Conservation (phyloP, 2,113 vertebrate species). For the Conger conger region DNA sequence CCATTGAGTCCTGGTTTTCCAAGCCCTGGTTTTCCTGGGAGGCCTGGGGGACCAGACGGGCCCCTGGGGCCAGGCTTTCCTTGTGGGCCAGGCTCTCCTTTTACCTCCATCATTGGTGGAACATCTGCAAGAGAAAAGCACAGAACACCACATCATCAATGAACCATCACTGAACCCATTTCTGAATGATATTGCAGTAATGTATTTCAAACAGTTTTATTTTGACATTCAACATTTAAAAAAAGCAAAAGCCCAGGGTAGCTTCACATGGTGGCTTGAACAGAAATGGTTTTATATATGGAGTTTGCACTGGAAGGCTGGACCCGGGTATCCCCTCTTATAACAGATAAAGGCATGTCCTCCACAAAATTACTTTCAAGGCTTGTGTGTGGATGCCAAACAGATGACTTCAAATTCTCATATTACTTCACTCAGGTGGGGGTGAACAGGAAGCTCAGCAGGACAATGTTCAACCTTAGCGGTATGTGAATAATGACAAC, state of each 20-base stretch:
- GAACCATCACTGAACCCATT: slow-evolving; percentile 1
- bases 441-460: not conserved
- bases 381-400: not conserved
- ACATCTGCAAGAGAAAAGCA: slow-evolving; percentile 75
- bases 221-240: no score
- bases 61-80: slow-evolving; percentile 92
- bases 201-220: not conserved
- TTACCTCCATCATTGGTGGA: slow-evolving; percentile 86
- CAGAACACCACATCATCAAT: slow-evolving; percentile 3
- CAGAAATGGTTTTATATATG: not conserved
- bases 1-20: slow-evolving; percentile 93
- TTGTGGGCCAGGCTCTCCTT: slow-evolving; percentile 91
- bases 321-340: not conserved
- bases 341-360: not conserved
- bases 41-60: slow-evolving; percentile 81
- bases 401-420: not conserved
- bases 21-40: slow-evolving; percentile 87
- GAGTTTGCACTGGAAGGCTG: not conserved
- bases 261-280: not conserved
- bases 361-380: not conserved
- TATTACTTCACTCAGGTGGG: not conserved
- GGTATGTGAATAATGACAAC: slow-evolving; percentile 26
- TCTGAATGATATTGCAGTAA: not conserved
- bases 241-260: no score
- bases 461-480: slow-evolving; percentile 22